Evolutionary conservation across 2,113 vertebrate species (phyloP).

Genomic region (Xyrauchen texanus): DNA sequence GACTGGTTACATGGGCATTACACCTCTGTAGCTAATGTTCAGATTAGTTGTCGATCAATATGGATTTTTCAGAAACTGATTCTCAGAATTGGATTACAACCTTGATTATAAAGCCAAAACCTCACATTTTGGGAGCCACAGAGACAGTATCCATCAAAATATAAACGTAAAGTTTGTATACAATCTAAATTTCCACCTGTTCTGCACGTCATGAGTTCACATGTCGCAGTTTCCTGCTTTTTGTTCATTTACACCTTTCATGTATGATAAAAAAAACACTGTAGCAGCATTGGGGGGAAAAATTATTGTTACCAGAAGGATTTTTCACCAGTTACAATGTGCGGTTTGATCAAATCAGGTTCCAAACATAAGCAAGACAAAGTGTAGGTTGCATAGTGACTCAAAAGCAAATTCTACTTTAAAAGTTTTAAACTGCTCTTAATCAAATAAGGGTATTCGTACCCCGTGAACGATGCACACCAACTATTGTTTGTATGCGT

Average conservation of each 20-base stretch:
- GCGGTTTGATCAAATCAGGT: constrained; percentile 35
- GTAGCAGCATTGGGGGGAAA: constrained; percentile 22
- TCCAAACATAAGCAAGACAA: constrained; percentile 8
- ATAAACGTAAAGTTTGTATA: too few relatives aligned
- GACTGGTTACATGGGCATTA: too few relatives aligned
- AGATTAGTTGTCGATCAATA: too few relatives aligned
- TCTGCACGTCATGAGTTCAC: constrained; percentile 13
- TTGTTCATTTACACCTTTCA: constrained; percentile 48
- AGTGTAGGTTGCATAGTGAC: constrained; percentile 10
- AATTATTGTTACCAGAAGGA: constrained; percentile 36
- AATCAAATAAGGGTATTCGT: constrained; percentile 37
- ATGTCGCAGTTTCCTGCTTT: neutral
- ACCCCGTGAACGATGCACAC: neutral
- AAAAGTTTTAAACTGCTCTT: constrained; percentile 22
- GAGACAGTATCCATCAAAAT: neutral
- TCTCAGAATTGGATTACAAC: too few relatives aligned
- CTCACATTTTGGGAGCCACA: neutral
- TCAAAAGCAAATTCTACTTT: constrained; percentile 17
- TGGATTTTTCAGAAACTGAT: too few relatives aligned
- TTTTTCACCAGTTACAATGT: constrained; percentile 37
- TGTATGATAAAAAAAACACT: constrained; percentile 40
- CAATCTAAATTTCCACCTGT: neutral
- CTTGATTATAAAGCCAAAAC: too few relatives aligned
- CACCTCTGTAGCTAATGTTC: too few relatives aligned
- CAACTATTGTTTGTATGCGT: constrained; percentile 20